These are phyloP conservation scores for Dufourea novaeangliae DNA, from an alignment of 1,140 invertebrate genomes.

Conservation along the genomic window DNA sequence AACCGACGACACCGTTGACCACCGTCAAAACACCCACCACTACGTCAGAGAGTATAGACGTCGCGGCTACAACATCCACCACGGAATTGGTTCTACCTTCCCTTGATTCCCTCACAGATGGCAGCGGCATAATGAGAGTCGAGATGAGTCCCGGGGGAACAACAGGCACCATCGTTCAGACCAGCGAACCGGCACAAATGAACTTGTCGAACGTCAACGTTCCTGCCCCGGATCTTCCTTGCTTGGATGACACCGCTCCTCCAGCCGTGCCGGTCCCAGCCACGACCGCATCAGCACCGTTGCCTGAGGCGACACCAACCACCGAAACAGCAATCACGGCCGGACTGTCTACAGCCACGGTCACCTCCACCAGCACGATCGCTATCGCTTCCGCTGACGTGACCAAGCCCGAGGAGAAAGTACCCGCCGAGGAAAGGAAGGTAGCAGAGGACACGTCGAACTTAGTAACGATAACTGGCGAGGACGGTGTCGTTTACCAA, in stretches of 20 bases:
- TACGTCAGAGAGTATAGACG: constrained; percentile 42
- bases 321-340: constrained; percentile 32
- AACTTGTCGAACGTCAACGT: constrained; percentile 75
- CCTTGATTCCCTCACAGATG: constrained; percentile 81
- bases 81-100: constrained; percentile 75
- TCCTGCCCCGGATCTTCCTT: constrained; percentile 79
- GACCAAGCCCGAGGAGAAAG: constrained; percentile 66
- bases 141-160: constrained; percentile 87
- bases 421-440: constrained; percentile 67
- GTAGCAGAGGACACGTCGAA: constrained; percentile 71
- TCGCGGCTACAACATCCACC: background rate
- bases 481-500: constrained; percentile 83
- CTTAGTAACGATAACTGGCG: constrained; percentile 82
- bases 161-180: constrained; percentile 84
- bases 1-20: constrained; percentile 44
- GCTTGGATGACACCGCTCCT: constrained; percentile 72
- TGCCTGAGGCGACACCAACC: constrained; percentile 21
- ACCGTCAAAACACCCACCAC: constrained; percentile 28
- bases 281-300: constrained; percentile 35
- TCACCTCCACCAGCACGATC: constrained; percentile 50
- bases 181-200: constrained; percentile 74
- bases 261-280: constrained; percentile 19
- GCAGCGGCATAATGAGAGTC: constrained; percentile 85
- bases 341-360: constrained; percentile 44
- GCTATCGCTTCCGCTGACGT: constrained; percentile 45